Percentiles rank a stretch among this genome's conserved stretches.
Conservation (phyloP, 2,797 vertebrate genomes). For the Darevskia nairensis region DNA sequence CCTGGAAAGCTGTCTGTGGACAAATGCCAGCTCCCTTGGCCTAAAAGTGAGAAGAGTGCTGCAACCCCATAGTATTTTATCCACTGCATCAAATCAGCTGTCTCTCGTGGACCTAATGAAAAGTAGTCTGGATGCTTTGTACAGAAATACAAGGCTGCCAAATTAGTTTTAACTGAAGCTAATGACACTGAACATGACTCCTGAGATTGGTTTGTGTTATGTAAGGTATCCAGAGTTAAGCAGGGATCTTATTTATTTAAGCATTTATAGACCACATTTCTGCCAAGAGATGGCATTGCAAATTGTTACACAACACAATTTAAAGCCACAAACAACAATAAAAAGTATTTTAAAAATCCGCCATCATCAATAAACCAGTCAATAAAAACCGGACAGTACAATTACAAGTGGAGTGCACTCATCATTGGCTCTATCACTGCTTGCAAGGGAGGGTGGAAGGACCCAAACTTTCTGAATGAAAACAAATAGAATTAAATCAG, state of each 20-base stretch:
- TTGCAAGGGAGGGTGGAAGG: conserved; percentile 26
- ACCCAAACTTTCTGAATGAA: background rate
- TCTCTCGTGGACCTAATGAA: background rate
- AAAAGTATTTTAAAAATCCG: background rate
- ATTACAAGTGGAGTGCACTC: background rate
- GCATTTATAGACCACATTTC: conserved; percentile 3
- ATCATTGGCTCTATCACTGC: conserved; percentile 52
- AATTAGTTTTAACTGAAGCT: background rate
- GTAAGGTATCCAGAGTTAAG: background rate
- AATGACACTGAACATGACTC: background rate
- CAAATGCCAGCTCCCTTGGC: no score
- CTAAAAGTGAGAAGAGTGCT: no score
- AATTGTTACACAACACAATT: background rate
- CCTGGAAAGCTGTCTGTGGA: no score
- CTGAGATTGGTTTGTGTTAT: background rate
- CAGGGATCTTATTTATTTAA: conserved; percentile 3
- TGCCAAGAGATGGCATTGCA: background rate
- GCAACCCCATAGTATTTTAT: no score
- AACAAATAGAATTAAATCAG: background rate
- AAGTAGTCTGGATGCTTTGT: background rate
- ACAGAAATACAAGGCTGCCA: background rate
- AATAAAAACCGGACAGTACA: background rate
- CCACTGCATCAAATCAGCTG: background rate
- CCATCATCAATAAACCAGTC: background rate
- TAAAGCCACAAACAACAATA: conserved; percentile 7